These are phyloP conservation scores for Drosophila gunungcola DNA, from an alignment of 1,140 invertebrate genomes.

Conservation along the genomic window DNA sequence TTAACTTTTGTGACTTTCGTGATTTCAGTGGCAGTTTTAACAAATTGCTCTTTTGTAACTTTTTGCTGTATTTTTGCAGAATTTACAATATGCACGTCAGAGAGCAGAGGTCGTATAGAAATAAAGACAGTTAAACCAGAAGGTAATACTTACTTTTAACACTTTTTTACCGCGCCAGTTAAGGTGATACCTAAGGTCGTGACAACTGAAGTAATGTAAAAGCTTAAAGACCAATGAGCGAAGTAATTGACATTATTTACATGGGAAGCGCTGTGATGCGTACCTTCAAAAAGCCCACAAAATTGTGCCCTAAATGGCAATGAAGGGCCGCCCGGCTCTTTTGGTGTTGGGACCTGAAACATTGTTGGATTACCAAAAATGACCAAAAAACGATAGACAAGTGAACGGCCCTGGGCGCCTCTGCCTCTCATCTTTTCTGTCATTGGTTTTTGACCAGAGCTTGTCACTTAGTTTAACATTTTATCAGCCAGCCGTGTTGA, in stretches of 20 bases:
- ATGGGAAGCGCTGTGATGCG: constrained; percentile 37
- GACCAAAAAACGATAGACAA: constrained; percentile 35
- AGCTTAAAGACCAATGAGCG: constrained; percentile 35
- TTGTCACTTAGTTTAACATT: constrained; percentile 64
- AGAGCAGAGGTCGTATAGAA: background rate
- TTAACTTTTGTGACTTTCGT: background rate
- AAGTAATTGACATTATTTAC: constrained; percentile 59
- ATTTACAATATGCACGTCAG: constrained; percentile 12
- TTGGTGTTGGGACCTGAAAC: constrained; percentile 17
- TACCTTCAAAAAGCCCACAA: constrained; percentile 40
- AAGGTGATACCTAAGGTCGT: constrained; percentile 39
- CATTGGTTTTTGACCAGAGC: constrained; percentile 30
- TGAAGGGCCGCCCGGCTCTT: constrained; percentile 36
- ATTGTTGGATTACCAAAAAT: constrained; percentile 17
- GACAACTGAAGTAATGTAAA: constrained; percentile 30
- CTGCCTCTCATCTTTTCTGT: constrained; percentile 46
- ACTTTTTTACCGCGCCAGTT: constrained; percentile 37
- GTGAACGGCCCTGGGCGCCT: constrained; percentile 58
- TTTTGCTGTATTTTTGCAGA: constrained; percentile 13
- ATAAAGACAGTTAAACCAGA: constrained; percentile 9
- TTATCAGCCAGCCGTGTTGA: constrained; percentile 58
- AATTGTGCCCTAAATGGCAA: constrained; percentile 44
- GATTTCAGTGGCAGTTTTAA: background rate
- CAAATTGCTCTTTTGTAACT: background rate
- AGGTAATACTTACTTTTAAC: constrained; percentile 23